Percentiles rank a stretch among this genome's conserved stretches.
Conservation (phyloP, 2,888 invertebrate genomes). For the Sepiola atlantica region DNA sequence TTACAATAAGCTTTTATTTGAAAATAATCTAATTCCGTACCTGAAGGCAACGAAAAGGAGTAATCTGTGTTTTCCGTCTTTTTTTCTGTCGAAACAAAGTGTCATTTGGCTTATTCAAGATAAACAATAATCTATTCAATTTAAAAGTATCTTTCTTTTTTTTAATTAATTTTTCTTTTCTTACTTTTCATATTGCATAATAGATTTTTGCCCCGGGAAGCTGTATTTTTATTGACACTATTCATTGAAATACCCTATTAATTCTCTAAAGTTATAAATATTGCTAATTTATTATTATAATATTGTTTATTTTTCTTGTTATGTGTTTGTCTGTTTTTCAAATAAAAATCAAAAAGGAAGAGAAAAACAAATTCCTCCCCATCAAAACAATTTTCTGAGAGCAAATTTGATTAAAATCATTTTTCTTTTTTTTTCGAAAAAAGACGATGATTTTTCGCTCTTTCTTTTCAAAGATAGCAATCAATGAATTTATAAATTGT, state of each 20-base stretch:
- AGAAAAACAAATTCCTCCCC: neutral
- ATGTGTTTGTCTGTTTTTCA: neutral
- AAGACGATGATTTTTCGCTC: neutral
- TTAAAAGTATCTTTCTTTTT: neutral
- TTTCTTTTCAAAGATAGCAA: neutral
- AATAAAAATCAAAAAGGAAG: neutral
- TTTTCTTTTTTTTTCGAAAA: neutral
- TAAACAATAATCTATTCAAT: neutral
- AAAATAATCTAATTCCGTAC: neutral
- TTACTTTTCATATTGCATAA: neutral
- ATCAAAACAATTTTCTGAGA: conserved; percentile 32
- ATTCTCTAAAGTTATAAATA: conserved; percentile 23
- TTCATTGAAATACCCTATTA: conserved; percentile 32
- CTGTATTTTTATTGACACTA: conserved; percentile 23
- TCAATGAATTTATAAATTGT: conserved; percentile 11
- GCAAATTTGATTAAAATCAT: conserved; percentile 32
- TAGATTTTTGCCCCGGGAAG: neutral
- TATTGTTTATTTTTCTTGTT: neutral
- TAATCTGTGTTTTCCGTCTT: neutral
- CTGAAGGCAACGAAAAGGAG: neutral
- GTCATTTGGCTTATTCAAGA: conserved; percentile 23
- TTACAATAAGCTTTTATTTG: neutral
- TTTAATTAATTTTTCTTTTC: neutral
- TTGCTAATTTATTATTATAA: conserved; percentile 32
- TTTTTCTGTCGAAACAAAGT: neutral